Conservation (phyloP, 2,113 vertebrate genomes). For the Coptodon rendalli region DNA sequence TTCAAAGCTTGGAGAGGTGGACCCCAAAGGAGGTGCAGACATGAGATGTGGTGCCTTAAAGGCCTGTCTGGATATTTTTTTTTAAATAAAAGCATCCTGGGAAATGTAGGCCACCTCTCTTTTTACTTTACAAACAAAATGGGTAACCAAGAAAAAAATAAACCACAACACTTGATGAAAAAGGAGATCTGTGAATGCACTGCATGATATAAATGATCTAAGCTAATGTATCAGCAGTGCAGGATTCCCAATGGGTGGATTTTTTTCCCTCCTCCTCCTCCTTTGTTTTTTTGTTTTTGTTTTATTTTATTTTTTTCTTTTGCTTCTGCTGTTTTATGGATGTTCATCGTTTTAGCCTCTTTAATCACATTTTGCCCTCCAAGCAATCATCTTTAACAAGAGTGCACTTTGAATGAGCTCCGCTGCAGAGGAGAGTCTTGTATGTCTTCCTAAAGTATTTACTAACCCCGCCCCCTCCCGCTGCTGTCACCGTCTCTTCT, state of each 20-base stretch:
- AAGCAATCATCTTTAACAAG: conserved; percentile 24
- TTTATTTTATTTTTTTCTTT: not conserved
- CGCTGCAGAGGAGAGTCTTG: conserved; percentile 7
- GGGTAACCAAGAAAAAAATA: not conserved
- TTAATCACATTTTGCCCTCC: not conserved
- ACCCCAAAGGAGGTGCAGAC: not conserved
- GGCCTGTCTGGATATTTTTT: not conserved
- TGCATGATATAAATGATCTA: not conserved
- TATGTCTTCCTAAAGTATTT: conserved; percentile 29
- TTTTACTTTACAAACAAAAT: not conserved
- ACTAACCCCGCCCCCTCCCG: not conserved
- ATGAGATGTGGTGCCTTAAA: not conserved
- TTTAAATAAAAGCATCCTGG: not conserved
- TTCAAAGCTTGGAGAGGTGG: not conserved
- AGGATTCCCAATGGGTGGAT: conserved; percentile 12
- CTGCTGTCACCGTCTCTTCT: not conserved
- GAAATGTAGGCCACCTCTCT: not conserved
- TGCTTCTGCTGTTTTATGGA: conserved; percentile 19
- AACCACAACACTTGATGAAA: not conserved
- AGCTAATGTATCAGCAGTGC: not conserved
- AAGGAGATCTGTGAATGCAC: not conserved
- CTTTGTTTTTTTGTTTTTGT: conserved; percentile 4
- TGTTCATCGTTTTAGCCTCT: not conserved
- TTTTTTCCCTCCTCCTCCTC: not conserved
- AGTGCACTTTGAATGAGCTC: conserved; percentile 49